Base-by-base conservation (phyloP, 1,140 invertebrate species). In the Orius laevigatus region DNA sequence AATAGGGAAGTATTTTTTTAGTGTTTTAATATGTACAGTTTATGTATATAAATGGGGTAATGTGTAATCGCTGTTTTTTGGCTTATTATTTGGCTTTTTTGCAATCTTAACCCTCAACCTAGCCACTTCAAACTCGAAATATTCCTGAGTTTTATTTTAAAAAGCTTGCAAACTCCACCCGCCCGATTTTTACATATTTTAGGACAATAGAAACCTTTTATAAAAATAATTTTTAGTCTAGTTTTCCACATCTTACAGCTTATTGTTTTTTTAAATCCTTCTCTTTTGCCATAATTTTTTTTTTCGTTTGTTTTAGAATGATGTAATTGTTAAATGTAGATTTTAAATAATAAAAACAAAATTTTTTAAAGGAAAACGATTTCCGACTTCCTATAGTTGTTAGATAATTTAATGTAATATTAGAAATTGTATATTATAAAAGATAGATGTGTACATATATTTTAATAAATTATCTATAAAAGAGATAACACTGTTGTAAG, bases 21-120 rank as follows among this genome's bases (percentile, higher is more conserved):
- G 46, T 48, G 46, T 48, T 48, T 46, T 39, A 48, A 48, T 48
- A 48, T 48, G 46, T 48, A 48, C 46, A 48, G 34, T 36, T 38
- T 20, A 31, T 48, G 46, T 48, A 48, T 32, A 48, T 48, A 48
- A 25, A 25, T 25, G n/a, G 46, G 46, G 46, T 39, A 32, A 31
- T 34, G 46, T 48, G 46, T 48, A 32, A 38, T 39, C 36, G 12
- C 15, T 39, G 36, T 16, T 14, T 14, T 39, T 39, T 14, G 15
- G n/a, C 15, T 39, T 12, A 14, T 39, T 14, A 39, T 39, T 39
- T 14, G 12, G 12, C 12, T 5, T 39, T n/a, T 12, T 39, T 14
- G 36, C 36, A 12, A 39, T 3, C 12, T 39, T 4, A 46, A 31
- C 35, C 15, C 5, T 44, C 39, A 39, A 39, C 16, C 16, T 39